These are phyloP conservation scores for Psilopsiagon aurifrons DNA, from an alignment of 2,113 vertebrate species.

Conservation along the genomic window DNA sequence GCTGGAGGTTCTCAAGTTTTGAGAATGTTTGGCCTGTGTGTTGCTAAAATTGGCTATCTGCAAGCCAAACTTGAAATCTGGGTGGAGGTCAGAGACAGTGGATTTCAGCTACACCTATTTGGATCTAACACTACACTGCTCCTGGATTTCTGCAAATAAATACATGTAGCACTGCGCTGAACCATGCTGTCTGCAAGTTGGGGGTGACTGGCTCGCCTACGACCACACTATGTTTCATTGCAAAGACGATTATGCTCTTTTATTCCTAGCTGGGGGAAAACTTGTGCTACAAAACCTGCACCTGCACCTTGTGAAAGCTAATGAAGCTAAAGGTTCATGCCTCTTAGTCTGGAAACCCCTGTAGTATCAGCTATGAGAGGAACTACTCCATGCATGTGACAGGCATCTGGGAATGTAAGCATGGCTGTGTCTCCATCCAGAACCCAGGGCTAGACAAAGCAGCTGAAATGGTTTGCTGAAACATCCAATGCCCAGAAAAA, in stretches of 20 bases:
- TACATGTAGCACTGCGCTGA: background rate
- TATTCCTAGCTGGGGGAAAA: background rate
- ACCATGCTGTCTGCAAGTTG: background rate
- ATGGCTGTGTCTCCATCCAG: too few species aligned
- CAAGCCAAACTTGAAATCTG: background rate
- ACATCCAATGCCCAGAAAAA: background rate
- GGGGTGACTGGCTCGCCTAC: background rate
- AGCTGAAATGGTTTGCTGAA: background rate
- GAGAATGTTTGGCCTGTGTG: background rate
- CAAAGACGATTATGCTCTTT: background rate
- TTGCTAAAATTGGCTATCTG: background rate
- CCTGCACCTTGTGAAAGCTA: background rate
- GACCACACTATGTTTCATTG: background rate
- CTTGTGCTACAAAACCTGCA: background rate
- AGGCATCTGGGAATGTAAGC: background rate
- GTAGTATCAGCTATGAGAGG: background rate
- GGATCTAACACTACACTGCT: background rate
- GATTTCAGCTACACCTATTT: background rate
- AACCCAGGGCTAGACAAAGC: background rate
- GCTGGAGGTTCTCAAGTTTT: background rate
- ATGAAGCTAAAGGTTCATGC: background rate
- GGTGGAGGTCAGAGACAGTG: background rate
- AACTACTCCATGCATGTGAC: background rate
- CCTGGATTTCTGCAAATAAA: background rate
- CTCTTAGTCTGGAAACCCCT: background rate